Evolutionary conservation across 2,797 vertebrate species (phyloP).

Genomic region (Microcaecilia unicolor): DNA sequence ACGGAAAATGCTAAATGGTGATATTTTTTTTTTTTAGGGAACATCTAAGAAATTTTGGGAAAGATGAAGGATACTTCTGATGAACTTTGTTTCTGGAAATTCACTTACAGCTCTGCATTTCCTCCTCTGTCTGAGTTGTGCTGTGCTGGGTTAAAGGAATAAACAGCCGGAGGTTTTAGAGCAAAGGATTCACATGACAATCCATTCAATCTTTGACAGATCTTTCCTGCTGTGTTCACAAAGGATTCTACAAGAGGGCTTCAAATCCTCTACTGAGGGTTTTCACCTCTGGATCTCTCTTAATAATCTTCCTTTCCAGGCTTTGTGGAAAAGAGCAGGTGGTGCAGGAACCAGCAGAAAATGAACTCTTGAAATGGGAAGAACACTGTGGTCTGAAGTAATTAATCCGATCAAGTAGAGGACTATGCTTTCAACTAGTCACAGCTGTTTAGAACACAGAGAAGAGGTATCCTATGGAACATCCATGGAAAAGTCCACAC

Average conservation of each 20-base stretch:
- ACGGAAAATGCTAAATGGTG: conserved; percentile 23
- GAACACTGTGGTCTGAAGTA: conserved; percentile 17
- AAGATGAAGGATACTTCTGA: conserved; percentile 2
- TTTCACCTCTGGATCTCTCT: too few relatives aligned
- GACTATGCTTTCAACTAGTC: conserved; percentile 28
- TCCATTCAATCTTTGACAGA: conserved; percentile 11
- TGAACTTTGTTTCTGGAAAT: conserved; percentile 20
- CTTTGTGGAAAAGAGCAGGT: conserved; percentile 23
- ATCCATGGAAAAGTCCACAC: conserved; percentile 21
- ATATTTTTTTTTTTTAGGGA: conserved; percentile 5
- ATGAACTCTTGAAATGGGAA: conserved; percentile 17
- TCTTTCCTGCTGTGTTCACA: conserved; percentile 21
- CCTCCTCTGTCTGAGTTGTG: conserved; percentile 11
- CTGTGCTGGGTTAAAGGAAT: conserved; percentile 28
- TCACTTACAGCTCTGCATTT: conserved; percentile 20
- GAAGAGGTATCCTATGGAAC: conserved; percentile 18
- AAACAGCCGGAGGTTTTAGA: conserved; percentile 17
- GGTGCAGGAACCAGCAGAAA: conserved; percentile 20
- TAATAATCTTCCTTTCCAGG: neutral
- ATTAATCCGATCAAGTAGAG: conserved; percentile 33
- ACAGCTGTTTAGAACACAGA: conserved; percentile 29
- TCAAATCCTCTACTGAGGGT: too few relatives aligned
- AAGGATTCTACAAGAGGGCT: conserved; percentile 13
- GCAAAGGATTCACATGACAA: conserved; percentile 12
- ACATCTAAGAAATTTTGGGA: conserved; percentile 18